A percentile compares a stretch with the other conserved stretches of the same genome.
Evolutionary conservation across 2,797 vertebrate genomes (phyloP).

Genomic region (Gallinago stenura): DNA sequence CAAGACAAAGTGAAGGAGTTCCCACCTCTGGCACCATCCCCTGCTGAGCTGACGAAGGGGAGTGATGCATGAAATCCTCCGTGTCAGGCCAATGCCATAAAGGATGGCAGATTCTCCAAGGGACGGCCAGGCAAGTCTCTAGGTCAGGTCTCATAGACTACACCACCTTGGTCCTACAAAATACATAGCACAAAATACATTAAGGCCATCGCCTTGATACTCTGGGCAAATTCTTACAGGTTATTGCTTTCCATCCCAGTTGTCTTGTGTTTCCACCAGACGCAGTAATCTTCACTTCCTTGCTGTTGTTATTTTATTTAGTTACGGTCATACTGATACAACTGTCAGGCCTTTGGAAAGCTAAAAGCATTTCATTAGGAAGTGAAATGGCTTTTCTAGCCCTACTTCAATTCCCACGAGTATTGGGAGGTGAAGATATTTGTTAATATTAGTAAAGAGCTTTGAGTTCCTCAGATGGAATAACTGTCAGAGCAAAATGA

Average conservation of each 20-base stretch:
- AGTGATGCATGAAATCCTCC: not conserved
- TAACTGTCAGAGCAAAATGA: not conserved
- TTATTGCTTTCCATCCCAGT: not conserved
- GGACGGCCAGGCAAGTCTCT: not conserved
- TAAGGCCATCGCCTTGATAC: fast-evolving
- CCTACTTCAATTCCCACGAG: not conserved
- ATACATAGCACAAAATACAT: not conserved
- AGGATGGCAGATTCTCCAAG: not conserved
- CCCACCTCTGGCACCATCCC: not conserved
- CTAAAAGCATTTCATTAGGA: not conserved
- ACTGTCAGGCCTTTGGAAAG: not conserved
- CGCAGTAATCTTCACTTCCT: not conserved
- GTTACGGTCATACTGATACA: not conserved
- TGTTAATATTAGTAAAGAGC: not conserved
- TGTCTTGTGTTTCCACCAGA: not conserved
- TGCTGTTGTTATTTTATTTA: not conserved
- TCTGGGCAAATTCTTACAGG: not conserved
- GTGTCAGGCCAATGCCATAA: not conserved
- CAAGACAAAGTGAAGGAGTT: not conserved
- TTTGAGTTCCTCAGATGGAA: not conserved
- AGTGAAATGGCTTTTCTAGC: not conserved
- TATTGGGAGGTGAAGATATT: not conserved
- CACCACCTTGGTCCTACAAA: not conserved
- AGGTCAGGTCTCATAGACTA: not conserved
- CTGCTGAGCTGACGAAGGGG: not conserved